Evolutionary conservation across 2,113 vertebrate genomes (phyloP).

Genomic region (Dicerorhinus sumatrensis): DNA sequence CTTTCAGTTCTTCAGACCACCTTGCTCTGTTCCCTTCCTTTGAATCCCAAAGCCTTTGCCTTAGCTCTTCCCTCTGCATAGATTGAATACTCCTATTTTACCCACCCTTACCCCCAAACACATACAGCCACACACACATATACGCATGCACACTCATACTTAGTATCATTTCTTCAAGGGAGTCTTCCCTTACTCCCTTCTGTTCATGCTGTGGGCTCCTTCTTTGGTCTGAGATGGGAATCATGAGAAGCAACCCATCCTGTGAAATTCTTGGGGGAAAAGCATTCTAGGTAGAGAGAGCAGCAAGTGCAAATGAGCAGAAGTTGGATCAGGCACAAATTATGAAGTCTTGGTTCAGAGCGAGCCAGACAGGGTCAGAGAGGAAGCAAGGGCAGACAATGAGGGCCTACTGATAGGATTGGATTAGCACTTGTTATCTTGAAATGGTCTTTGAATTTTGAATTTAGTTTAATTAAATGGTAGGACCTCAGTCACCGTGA

Average conservation of each 20-base stretch:
- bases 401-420: background rate
- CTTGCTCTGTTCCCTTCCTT: background rate
- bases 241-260: background rate
- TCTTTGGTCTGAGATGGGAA: background rate
- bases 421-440: slow-evolving; percentile 25
- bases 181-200: background rate
- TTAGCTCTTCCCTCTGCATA: background rate
- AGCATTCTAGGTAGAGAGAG: background rate
- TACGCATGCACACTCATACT: background rate
- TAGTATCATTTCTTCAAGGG: background rate
- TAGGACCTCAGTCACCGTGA: background rate
- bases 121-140: background rate
- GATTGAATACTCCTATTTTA: background rate
- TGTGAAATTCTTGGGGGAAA: background rate
- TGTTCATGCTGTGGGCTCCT: background rate
- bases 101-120: background rate
- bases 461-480: slow-evolving; percentile 54
- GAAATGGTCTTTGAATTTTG: slow-evolving; percentile 48
- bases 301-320: background rate
- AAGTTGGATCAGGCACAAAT: slow-evolving; percentile 20
- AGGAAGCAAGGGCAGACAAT: background rate
- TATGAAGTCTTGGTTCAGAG: background rate
- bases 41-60: background rate
- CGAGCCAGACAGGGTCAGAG: background rate
- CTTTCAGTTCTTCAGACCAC: background rate